A percentile compares a stretch with the other conserved stretches of the same genome.
phyloP scores from a whole-genome alignment of 2,888 invertebrate genomes.

The Agriopis aurantiaria region DNA sequence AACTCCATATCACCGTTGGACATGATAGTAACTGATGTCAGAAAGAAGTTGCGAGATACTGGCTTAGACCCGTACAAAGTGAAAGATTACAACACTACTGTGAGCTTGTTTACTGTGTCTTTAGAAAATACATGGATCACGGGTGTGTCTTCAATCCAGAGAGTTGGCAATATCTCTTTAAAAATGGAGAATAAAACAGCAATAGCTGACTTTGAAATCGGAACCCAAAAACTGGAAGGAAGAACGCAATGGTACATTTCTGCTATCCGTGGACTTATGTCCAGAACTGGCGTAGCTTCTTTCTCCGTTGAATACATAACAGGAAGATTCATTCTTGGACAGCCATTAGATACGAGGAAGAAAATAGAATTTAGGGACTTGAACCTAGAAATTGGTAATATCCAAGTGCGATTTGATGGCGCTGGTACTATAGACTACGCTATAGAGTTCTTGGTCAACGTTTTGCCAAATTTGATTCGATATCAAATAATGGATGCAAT shows the following conservation, averaged over 20 bases:
- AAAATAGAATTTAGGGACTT: constrained; percentile 90
- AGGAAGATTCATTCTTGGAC: constrained; percentile 89
- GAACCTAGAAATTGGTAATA: constrained; percentile 93
- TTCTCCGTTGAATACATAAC: constrained; percentile 93
- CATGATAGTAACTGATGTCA: constrained; percentile 91
- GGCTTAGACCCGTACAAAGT: constrained; percentile 92
- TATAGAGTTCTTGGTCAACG: constrained; percentile 92
- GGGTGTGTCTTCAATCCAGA: constrained; percentile 93
- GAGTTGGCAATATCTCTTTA: constrained; percentile 92
- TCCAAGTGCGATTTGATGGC: constrained; percentile 93
- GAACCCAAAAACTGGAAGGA: constrained; percentile 92
- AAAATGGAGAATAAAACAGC: constrained; percentile 90
- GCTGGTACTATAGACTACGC: constrained; percentile 96
- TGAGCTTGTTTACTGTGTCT: constrained; percentile 89
- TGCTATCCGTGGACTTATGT: constrained; percentile 89
- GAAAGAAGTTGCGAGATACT: constrained; percentile 88
- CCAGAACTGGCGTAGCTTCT: constrained; percentile 90
- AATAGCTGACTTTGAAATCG: constrained; percentile 89
- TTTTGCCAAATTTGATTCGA: constrained; percentile 93
- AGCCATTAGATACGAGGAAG: constrained; percentile 92
- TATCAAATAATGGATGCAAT: constrained; percentile 95
- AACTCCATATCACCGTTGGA: constrained; percentile 95
- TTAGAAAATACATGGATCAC: constrained; percentile 92
- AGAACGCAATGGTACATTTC: constrained; percentile 92
- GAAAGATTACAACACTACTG: constrained; percentile 90